Conservation (phyloP, 2,113 vertebrate genomes). For the Aramus guarauna region DNA sequence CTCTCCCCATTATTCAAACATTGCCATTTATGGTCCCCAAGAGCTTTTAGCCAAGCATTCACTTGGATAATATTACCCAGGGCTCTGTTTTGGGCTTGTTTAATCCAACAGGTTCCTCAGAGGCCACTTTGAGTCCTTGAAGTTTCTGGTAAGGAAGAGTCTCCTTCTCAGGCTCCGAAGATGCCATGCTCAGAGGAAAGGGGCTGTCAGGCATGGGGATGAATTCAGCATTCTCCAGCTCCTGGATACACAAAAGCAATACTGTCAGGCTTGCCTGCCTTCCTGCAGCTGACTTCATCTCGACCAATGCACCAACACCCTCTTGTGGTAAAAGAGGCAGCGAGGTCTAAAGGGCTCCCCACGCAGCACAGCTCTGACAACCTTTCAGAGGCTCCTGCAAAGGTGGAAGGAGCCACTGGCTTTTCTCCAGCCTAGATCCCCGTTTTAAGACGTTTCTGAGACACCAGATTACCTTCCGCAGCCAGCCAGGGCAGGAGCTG, state of each 20-base stretch:
- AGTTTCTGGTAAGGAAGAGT: conserved; percentile 83
- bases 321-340: conserved; percentile 47
- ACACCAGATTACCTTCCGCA: conserved; percentile 83
- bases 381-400: not conserved
- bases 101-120: conserved; percentile 68
- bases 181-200: conserved; percentile 70
- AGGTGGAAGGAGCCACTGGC: not conserved
- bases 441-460: not conserved
- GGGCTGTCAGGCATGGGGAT: conserved; percentile 89
- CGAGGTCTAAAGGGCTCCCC: not conserved
- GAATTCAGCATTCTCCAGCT: conserved; percentile 93
- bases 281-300: not conserved
- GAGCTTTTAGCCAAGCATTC: not conserved
- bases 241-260: conserved; percentile 73
- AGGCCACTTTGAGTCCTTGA: conserved; percentile 84
- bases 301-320: conserved; percentile 22
- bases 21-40: not conserved
- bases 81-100: conserved; percentile 43
- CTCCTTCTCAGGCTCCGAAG: conserved; percentile 75
- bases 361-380: not conserved
- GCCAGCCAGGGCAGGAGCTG: conserved; percentile 96
- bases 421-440: not conserved
- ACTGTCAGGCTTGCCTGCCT: not conserved
- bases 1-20: not conserved
- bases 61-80: conserved; percentile 66